A percentile compares a stretch with the other conserved stretches of the same genome.
Conservation (phyloP, 1,140 invertebrate genomes). For the Sitodiplosis mosellana region DNA sequence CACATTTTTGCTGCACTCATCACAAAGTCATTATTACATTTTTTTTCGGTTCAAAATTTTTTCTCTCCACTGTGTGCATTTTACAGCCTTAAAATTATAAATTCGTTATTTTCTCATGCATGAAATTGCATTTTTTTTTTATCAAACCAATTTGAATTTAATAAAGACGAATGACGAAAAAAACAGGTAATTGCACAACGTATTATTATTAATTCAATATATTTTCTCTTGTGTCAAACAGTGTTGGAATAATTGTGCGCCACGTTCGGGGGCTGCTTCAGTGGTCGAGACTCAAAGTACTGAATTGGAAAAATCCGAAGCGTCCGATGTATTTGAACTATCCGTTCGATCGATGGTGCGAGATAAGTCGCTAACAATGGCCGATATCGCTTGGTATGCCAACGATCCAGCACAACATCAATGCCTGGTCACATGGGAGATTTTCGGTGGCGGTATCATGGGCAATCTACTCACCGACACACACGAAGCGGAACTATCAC, state of each 20-base stretch:
- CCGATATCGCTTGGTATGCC: constrained; percentile 10
- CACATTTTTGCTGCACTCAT: too few relatives aligned
- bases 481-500: constrained; percentile 25
- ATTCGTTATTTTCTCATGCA: too few relatives aligned
- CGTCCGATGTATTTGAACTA: constrained; percentile 6
- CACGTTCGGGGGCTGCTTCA: not conserved
- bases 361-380: constrained; percentile 7
- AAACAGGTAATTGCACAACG: too few relatives aligned
- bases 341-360: constrained; percentile 5
- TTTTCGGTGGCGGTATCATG: constrained; percentile 27
- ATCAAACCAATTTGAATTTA: too few relatives aligned
- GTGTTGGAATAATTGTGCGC: constrained; percentile 10
- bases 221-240: not conserved
- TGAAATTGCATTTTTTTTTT: too few relatives aligned
- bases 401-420: constrained; percentile 7
- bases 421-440: constrained; percentile 30
- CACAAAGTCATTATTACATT: too few relatives aligned
- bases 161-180: too few relatives aligned
- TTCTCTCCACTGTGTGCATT: too few relatives aligned
- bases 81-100: too few relatives aligned
- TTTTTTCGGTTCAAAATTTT: too few relatives aligned
- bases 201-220: too few relatives aligned
- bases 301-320: constrained; percentile 4
- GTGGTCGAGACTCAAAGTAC: not conserved
- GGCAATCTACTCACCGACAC: constrained; percentile 29